Conservation (phyloP, 2,113 vertebrate genomes). For the Rattus rattus region DNA sequence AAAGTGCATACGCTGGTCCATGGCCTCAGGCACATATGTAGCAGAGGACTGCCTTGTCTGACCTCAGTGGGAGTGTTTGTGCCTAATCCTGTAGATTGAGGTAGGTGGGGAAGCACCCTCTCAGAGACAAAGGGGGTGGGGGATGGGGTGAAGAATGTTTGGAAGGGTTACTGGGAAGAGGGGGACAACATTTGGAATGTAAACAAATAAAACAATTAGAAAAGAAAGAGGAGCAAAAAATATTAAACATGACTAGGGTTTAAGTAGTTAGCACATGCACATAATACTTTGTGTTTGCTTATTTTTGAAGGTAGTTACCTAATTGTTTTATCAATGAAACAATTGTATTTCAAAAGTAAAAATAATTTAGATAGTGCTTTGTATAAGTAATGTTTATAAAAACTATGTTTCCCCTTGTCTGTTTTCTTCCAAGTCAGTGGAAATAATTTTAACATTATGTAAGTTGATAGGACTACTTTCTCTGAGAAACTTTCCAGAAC, state of each 20-base stretch:
- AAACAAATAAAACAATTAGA: neutral
- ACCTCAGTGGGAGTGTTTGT: too few species aligned
- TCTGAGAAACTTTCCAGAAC: neutral
- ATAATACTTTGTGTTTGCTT: neutral
- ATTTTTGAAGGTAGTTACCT: neutral
- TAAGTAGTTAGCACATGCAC: neutral
- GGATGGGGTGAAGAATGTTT: too few species aligned
- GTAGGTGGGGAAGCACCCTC: too few species aligned
- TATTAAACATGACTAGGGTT: neutral
- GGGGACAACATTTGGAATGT: too few species aligned
- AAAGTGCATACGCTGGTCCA: too few species aligned
- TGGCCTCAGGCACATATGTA: too few species aligned
- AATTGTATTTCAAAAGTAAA: slow-evolving; percentile 47
- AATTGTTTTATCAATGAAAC: neutral
- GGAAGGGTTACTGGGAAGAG: too few species aligned
- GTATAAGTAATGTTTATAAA: neutral
- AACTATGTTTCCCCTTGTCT: slow-evolving; percentile 4
- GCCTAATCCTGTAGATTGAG: too few species aligned
- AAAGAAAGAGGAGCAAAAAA: neutral
- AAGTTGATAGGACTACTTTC: neutral
- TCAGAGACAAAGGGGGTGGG: too few species aligned
- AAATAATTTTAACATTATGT: neutral
- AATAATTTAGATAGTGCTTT: neutral
- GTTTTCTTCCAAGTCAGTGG: neutral
- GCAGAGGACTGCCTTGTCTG: too few species aligned